Conservation (phyloP, 1,140 invertebrate species). For the Sitophilus oryzae region DNA sequence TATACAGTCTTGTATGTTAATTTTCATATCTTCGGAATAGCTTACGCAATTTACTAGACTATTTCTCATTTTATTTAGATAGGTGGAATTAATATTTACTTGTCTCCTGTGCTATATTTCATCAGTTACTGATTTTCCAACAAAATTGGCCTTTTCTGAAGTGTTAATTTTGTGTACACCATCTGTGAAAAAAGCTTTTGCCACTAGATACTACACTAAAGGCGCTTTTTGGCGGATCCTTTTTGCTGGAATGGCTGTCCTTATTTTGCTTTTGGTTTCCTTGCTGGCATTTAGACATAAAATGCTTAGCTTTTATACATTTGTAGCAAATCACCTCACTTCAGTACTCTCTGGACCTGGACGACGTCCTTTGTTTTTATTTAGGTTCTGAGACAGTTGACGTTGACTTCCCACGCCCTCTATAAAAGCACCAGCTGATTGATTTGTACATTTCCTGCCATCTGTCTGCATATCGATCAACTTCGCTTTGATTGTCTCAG, state of each 20-base stretch:
- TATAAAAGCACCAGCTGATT: slow-evolving; percentile 8
- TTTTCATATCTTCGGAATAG: slow-evolving; percentile 3
- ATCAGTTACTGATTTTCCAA: too few relatives aligned
- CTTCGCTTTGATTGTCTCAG: slow-evolving; percentile 24
- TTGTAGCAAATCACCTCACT: slow-evolving; percentile 12
- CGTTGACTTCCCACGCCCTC: background rate
- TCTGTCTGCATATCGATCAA: slow-evolving; percentile 15
- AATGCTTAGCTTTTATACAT: slow-evolving; percentile 22
- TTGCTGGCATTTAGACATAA: slow-evolving; percentile 4
- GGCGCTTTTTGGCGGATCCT: slow-evolving; percentile 1
- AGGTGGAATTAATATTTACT: too few relatives aligned
- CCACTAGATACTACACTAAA: slow-evolving; percentile 19
- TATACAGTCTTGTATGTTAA: slow-evolving; percentile 18
- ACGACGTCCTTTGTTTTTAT: background rate
- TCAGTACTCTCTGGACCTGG: background rate
- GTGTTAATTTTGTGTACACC: slow-evolving; percentile 34
- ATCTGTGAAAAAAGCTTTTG: slow-evolving; percentile 18
- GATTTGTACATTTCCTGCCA: background rate
- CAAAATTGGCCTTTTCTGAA: slow-evolving; percentile 23
- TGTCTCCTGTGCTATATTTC: too few relatives aligned
- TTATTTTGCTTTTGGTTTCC: background rate
- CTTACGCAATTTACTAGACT: slow-evolving; percentile 20
- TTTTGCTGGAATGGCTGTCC: background rate
- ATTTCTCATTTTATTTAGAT: slow-evolving; percentile 26
- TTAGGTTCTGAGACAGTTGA: background rate